Evolutionary conservation across 2,797 vertebrate species (phyloP).

Genomic region (Characodon lateralis): DNA sequence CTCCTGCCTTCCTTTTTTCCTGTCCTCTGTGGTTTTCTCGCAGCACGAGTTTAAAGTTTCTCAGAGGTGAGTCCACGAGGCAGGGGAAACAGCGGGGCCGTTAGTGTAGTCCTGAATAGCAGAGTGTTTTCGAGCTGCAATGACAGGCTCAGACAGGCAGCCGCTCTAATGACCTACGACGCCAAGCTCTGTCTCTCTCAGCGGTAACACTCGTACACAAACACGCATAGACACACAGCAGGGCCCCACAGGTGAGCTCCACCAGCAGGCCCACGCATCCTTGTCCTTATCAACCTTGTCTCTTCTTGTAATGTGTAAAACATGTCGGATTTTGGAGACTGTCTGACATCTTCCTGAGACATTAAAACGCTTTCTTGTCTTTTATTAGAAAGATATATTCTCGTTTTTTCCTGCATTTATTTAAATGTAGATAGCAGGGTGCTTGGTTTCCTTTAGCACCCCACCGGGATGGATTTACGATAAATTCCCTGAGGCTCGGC

Average conservation of each 20-base stretch:
- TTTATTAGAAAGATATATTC: conserved; percentile 69
- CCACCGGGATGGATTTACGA: conserved; percentile 73
- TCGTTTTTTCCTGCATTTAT: conserved; percentile 45
- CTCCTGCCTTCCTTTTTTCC: conserved; percentile 8
- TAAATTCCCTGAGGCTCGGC: conserved; percentile 71
- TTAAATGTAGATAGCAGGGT: conserved; percentile 65
- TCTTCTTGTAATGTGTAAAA: conserved; percentile 48
- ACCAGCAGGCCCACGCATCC: conserved; percentile 56
- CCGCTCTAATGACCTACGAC: conserved; percentile 84
- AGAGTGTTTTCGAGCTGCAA: conserved; percentile 80
- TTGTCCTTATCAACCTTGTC: conserved; percentile 38
- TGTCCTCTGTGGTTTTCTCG: conserved; percentile 43
- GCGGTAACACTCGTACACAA: conserved; percentile 74
- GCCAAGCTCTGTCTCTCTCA: conserved; percentile 78
- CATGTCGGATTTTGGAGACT: conserved; percentile 19
- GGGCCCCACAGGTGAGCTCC: conserved; percentile 74
- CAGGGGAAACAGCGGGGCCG: conserved; percentile 56
- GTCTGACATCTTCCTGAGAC: conserved; percentile 50
- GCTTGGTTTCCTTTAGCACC: conserved; percentile 62
- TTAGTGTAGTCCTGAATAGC: conserved; percentile 75
- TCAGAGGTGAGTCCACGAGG: conserved; percentile 44
- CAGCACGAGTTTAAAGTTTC: conserved; percentile 44
- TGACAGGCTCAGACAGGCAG: conserved; percentile 84
- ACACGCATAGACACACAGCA: conserved; percentile 21
- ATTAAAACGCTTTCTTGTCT: conserved; percentile 59